These are phyloP conservation scores for Cephalotes varians DNA, from an alignment of 2,888 invertebrate species.

Conservation along the genomic window DNA sequence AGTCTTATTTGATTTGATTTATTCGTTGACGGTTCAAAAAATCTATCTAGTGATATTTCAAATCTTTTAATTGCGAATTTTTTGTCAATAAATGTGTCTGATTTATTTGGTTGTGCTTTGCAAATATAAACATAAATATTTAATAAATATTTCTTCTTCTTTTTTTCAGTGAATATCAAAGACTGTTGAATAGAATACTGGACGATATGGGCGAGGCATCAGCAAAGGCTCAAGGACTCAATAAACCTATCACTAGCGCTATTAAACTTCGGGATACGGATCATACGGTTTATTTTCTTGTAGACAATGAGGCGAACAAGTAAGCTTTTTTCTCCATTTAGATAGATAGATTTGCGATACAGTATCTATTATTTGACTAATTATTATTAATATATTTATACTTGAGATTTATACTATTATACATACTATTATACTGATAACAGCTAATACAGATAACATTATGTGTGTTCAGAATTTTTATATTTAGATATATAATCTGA, in stretches of 20 bases:
- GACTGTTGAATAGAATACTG: slow-evolving; percentile 88
- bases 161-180: slow-evolving; percentile 88
- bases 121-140: neutral
- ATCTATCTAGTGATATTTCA: too few species aligned
- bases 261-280: slow-evolving; percentile 89
- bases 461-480: neutral
- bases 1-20: too few species aligned
- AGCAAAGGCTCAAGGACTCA: slow-evolving; percentile 91
- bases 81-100: neutral
- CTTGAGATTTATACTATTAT: neutral
- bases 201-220: slow-evolving; percentile 92
- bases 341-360: neutral
- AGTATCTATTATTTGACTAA: neutral
- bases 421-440: neutral
- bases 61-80: neutral
- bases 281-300: slow-evolving; percentile 87
- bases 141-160: slow-evolving; percentile 3
- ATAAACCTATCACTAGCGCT: slow-evolving; percentile 91
- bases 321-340: slow-evolving; percentile 81
- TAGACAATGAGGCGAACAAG: slow-evolving; percentile 87
- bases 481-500: neutral
- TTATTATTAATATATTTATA: neutral
- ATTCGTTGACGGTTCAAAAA: too few species aligned
- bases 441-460: neutral
- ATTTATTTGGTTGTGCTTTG: neutral